Conservation (phyloP, 2,888 invertebrate genomes). For the Hoplodrina ambigua region DNA sequence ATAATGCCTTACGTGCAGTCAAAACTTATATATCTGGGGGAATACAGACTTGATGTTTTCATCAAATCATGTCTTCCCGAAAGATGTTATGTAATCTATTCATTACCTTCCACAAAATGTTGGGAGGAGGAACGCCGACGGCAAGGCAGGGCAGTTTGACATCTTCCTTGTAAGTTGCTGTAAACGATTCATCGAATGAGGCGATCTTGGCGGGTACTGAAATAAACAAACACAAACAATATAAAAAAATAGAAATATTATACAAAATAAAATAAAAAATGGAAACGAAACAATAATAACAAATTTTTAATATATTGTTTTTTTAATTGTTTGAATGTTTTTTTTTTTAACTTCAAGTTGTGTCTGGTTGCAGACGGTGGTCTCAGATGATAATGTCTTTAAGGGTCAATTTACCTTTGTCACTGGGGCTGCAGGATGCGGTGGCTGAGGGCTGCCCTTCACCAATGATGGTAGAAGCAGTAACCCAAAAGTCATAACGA, state of each 20-base stretch:
- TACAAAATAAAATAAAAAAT: neutral
- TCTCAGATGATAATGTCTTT: neutral
- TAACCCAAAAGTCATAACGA: constrained; percentile 98
- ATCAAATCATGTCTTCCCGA: too few species aligned
- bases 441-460: constrained; percentile 97
- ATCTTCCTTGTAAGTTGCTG: constrained; percentile 97
- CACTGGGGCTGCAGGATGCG: constrained; percentile 95
- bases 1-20: too few species aligned
- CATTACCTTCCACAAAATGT: constrained; percentile 95
- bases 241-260: neutral
- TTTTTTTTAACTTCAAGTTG: neutral
- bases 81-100: neutral
- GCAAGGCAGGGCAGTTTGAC: constrained; percentile 97
- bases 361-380: neutral
- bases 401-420: constrained; percentile 91
- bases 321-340: too few species aligned
- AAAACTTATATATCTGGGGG: too few species aligned
- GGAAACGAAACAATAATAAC: neutral
- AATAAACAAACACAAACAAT: constrained; percentile 12
- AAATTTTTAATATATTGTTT: too few species aligned
- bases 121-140: constrained; percentile 97
- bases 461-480: constrained; percentile 97
- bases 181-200: constrained; percentile 98
- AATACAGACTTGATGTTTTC: neutral
- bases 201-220: constrained; percentile 98